Conservation (phyloP, 1,140 invertebrate species). For the Aradophagus sp. region DNA sequence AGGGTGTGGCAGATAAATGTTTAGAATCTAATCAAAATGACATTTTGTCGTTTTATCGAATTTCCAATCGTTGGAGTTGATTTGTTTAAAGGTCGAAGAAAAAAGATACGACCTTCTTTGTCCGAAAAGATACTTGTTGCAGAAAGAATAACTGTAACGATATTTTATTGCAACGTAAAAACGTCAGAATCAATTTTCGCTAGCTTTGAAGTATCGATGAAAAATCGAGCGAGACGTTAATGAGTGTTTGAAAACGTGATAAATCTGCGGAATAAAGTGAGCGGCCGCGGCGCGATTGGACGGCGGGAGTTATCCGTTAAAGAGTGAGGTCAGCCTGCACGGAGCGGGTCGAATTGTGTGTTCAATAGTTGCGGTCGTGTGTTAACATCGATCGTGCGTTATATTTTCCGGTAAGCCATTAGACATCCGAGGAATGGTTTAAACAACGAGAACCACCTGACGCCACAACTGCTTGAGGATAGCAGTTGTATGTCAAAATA, state of each 20-base stretch:
- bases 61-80: no score
- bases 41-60: no score
- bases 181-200: no score
- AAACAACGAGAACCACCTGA: slow-evolving; percentile 65
- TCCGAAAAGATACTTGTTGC: no score
- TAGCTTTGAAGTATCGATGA: no score
- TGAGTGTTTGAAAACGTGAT: slow-evolving; percentile 6
- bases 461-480: slow-evolving; percentile 65
- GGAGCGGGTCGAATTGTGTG: slow-evolving; percentile 29
- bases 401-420: slow-evolving; percentile 44
- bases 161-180: no score
- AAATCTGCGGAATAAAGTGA: slow-evolving; percentile 2
- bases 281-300: neutral
- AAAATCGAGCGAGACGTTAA: slow-evolving; percentile 7
- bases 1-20: no score
- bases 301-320: slow-evolving; percentile 22
- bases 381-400: slow-evolving; percentile 33
- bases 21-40: no score
- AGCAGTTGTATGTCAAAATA: slow-evolving; percentile 62
- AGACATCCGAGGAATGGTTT: slow-evolving; percentile 33
- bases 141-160: no score
- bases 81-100: no score
- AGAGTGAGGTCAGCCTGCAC: slow-evolving; percentile 12
- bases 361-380: slow-evolving; percentile 33
- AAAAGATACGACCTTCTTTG: no score